These are phyloP conservation scores for Euproctis similis DNA, from an alignment of 2,888 invertebrate genomes.

Conservation along the genomic window DNA sequence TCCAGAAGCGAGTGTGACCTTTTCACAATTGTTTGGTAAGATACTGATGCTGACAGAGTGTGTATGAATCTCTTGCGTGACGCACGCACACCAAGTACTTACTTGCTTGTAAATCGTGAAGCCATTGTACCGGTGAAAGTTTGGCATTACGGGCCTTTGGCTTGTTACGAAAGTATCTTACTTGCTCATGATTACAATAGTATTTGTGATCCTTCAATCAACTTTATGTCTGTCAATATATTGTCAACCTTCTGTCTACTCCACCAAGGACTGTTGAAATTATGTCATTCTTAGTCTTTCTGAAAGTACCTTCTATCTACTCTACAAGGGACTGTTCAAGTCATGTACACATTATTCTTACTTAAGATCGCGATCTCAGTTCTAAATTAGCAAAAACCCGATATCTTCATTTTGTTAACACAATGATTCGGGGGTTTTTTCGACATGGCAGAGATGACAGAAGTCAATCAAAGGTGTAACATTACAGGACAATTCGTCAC, in stretches of 20 bases:
- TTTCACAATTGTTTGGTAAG: slow-evolving; percentile 44
- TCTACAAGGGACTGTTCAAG: too few relatives aligned
- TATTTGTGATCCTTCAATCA: slow-evolving; percentile 14
- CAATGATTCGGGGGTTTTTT: slow-evolving; percentile 36
- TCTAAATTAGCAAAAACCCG: too few relatives aligned
- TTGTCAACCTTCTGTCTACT: too few relatives aligned
- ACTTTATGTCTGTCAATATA: slow-evolving; percentile 10
- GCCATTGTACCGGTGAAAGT: slow-evolving; percentile 69
- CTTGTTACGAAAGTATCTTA: slow-evolving; percentile 52
- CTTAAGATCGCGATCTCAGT: too few relatives aligned
- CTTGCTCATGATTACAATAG: slow-evolving; percentile 23
- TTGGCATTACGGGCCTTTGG: slow-evolving; percentile 50
- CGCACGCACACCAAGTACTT: slow-evolving; percentile 48
- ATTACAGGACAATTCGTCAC: slow-evolving; percentile 62
- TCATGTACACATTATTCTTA: too few relatives aligned
- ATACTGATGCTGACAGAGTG: slow-evolving; percentile 14
- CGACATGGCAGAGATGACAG: slow-evolving; percentile 23
- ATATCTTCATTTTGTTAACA: slow-evolving; percentile 49
- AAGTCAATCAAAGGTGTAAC: slow-evolving; percentile 68
- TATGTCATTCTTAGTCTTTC: too few relatives aligned
- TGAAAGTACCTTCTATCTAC: too few relatives aligned
- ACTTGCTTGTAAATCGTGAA: slow-evolving; percentile 38
- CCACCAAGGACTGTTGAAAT: too few relatives aligned
- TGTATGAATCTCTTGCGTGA: slow-evolving; percentile 43
- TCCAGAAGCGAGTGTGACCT: slow-evolving; percentile 26